Evolutionary conservation across 2,888 invertebrate species (phyloP).

Genomic region (Eupithecia vulgata): DNA sequence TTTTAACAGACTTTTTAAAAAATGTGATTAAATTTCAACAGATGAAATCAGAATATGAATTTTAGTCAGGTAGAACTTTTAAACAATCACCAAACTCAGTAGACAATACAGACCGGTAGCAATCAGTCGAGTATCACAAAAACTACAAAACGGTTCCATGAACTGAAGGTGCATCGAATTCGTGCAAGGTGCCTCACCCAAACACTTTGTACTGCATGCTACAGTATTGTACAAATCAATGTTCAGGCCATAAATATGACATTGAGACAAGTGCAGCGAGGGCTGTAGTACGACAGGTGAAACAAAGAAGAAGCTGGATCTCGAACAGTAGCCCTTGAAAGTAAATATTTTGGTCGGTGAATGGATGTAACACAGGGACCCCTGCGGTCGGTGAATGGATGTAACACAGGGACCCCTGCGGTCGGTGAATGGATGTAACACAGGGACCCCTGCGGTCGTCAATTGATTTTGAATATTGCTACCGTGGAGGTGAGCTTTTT

Average conservation of each 20-base stretch:
- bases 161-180: slow-evolving; percentile 31
- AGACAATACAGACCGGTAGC: slow-evolving; percentile 32
- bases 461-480: slow-evolving; percentile 40
- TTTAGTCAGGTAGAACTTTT: slow-evolving; percentile 2
- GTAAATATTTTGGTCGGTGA: slow-evolving; percentile 74
- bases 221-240: slow-evolving; percentile 43
- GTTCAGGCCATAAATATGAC: slow-evolving; percentile 47
- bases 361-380: slow-evolving; percentile 51
- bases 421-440: slow-evolving; percentile 57
- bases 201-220: slow-evolving; percentile 35
- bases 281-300: slow-evolving; percentile 31
- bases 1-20: background rate
- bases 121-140: slow-evolving; percentile 15
- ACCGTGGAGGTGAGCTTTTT: slow-evolving; percentile 17
- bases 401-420: slow-evolving; percentile 48
- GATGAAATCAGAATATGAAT: background rate
- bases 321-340: slow-evolving; percentile 51
- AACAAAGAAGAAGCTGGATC: slow-evolving; percentile 1
- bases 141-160: slow-evolving; percentile 30
- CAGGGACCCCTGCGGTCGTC: slow-evolving; percentile 43
- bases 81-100: background rate
- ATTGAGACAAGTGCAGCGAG: slow-evolving; percentile 47
- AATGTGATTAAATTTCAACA: background rate
- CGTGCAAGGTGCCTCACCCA: slow-evolving; percentile 25
- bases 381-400: slow-evolving; percentile 44